Conservation (phyloP, 2,797 vertebrate species). For the Leptoclinus maculatus region DNA sequence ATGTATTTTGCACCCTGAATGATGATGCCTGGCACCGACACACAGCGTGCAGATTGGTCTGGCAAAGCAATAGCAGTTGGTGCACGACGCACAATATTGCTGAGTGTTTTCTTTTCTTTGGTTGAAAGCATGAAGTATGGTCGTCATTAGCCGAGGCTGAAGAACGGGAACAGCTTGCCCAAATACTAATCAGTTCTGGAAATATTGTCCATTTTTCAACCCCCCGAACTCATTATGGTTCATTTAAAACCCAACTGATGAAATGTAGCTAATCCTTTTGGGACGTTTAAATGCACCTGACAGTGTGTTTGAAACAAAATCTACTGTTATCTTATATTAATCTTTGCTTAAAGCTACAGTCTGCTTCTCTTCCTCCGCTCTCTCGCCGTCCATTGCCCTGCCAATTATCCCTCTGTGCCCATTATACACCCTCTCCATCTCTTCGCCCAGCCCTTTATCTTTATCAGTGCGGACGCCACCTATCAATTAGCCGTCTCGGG, state of each 20-base stretch:
- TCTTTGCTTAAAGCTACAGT: too few species aligned
- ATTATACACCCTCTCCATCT: constrained; percentile 53
- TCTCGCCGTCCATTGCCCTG: constrained; percentile 47
- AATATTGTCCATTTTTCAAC: constrained; percentile 39
- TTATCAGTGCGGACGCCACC: constrained; percentile 72
- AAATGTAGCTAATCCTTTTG: constrained; percentile 14
- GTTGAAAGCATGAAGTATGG: constrained; percentile 57
- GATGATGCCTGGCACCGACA: constrained; percentile 1
- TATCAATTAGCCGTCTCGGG: constrained; percentile 81
- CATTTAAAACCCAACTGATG: constrained; percentile 21
- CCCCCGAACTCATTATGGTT: constrained; percentile 10
- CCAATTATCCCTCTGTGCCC: constrained; percentile 66
- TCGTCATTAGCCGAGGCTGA: constrained; percentile 50
- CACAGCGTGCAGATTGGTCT: constrained; percentile 18
- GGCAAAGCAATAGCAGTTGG: constrained; percentile 16
- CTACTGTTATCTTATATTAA: neutral
- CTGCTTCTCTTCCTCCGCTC: neutral
- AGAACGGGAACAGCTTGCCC: constrained; percentile 59
- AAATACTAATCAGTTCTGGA: constrained; percentile 49
- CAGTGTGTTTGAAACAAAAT: too few species aligned
- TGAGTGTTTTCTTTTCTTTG: constrained; percentile 40
- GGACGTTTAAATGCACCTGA: neutral
- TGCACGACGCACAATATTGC: constrained; percentile 10
- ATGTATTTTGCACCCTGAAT: neutral
- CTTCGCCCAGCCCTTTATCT: constrained; percentile 71